Base-by-base conservation (phyloP, 2,113 vertebrate genomes). In the Colossoma macropomum region DNA sequence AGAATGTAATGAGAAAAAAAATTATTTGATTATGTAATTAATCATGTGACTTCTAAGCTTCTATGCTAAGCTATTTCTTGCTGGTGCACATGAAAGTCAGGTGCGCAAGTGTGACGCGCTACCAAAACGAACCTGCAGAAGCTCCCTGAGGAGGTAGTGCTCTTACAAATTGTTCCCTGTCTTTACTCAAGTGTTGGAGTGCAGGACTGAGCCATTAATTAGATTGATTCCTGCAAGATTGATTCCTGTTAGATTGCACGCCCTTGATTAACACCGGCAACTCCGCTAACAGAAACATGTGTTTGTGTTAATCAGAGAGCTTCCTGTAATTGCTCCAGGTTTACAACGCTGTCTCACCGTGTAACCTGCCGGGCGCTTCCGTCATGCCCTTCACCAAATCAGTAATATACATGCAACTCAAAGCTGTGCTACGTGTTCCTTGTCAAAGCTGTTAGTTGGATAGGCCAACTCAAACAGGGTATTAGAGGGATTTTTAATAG, bases 231-330 rank as follows among this genome's bases (percentile, higher is more conserved):
- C 89, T 89, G 79, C 81, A 74, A 88, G 85, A 92, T 75, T 87
- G 87, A 90, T 90, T 88, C 81, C 75, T 48, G 23, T 77, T 88
- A 66, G 77, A 85, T 73, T 62, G 63, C 85, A 84, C 59, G 69
- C 65, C 71, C 83, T 81, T 87, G 81, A 82, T 85, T 86, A 86
- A 83, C 79, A 82, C 62, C 73, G 77, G 75, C 73, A 72, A 75
- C 81, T 78, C 21, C 76, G 76, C 48, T 74, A 86, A 87, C 48
- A 73, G 79, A 83, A 90, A 78, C 70, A 23, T 86, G 84, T 86
- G 79, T 91, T 86, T 89, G 75, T 87, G 83, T 87, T 89, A 90
- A 91, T 91, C 88, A 90, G 88, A 84, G 54, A 68, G 54, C 76
- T 68, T 87, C 85, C 86, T 86, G 87, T 82, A 87, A 90, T 90